Evolutionary conservation across 2,797 vertebrate species (phyloP), one percentile per base, ranked within the genome.

Genomic region (Mastacembelus armatus): DNA sequence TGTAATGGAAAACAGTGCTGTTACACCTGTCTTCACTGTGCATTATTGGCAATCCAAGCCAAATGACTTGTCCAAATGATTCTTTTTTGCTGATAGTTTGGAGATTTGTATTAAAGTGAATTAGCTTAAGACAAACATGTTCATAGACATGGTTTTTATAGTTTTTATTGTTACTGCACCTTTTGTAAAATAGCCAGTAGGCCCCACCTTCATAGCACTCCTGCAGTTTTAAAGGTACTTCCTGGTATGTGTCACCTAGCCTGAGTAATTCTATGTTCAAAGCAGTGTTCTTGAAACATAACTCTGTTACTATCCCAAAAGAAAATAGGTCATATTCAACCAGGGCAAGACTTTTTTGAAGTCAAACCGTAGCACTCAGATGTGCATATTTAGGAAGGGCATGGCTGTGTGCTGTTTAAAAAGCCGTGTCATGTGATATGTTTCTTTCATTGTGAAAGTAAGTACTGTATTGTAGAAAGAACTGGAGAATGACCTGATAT

Each of bases 311-410:
- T 16, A 0, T 39, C 18, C 27, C 21, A 50, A n/a, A 47, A 33
- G 54, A 77, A 83, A 75, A 51, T 82, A 15, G 68, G 76, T 81
- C 66, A 76, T 56, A 50, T 48, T 36, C 3, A 80, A 69, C 50
- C 51, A 7, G 66, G 44, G 42, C 59, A 69, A 29, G 26, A 59
- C 38, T 60, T 67, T 77, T 66, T 19, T 77, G 29, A 60, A 59
- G 61, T 64, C 45, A 52, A 55, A 76, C 58, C 50, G 60, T 38
- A 56, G 11, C 22, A 29, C 36, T 44, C 27, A 11, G 29, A 61
- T 73, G 52, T 48, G 55, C 56, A 66, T 78, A 56, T 82, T 80
- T 70, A 56, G 18, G 35, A 71, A 80, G 64, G 58, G 65, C 63
- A 66, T 10, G 74, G 35, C 49, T 70, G 30, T 33, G 38, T 45